phyloP scores from a whole-genome alignment of 2,888 invertebrate species.

The Troilus luridus region DNA sequence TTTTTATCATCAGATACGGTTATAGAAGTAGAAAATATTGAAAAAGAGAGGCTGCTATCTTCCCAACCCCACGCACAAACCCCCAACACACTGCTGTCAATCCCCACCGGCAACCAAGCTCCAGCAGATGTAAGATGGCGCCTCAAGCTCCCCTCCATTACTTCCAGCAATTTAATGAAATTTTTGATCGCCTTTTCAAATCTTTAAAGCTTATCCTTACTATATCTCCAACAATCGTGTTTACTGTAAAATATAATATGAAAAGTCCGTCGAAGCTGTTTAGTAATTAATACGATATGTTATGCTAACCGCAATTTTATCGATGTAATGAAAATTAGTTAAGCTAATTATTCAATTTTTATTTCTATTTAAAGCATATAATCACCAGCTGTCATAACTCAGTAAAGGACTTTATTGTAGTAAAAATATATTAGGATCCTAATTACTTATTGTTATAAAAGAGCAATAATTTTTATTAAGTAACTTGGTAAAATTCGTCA shows the following conservation, averaged over 20 bases:
- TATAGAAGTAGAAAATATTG: not conserved
- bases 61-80: constrained; percentile 49
- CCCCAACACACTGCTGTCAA: constrained; percentile 54
- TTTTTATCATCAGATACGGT: not conserved
- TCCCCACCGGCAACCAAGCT: constrained; percentile 54
- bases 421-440: too few relatives aligned
- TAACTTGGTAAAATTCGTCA: too few relatives aligned
- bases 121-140: constrained; percentile 56
- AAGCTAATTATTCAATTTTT: too few relatives aligned
- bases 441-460: too few relatives aligned
- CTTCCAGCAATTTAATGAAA: constrained; percentile 30
- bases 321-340: not conserved
- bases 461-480: too few relatives aligned
- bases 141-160: constrained; percentile 53
- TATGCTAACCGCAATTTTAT: not conserved
- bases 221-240: not conserved
- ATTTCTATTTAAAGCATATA: not conserved
- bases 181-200: not conserved
- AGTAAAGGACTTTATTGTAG: not conserved
- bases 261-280: too few relatives aligned
- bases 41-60: constrained; percentile 21
- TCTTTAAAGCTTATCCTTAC: not conserved
- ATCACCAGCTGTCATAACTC: not conserved
- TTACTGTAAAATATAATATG: not conserved
- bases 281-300: not conserved